phyloP scores from a whole-genome alignment of 1,140 invertebrate species.

The Adoxophyes honmai region DNA sequence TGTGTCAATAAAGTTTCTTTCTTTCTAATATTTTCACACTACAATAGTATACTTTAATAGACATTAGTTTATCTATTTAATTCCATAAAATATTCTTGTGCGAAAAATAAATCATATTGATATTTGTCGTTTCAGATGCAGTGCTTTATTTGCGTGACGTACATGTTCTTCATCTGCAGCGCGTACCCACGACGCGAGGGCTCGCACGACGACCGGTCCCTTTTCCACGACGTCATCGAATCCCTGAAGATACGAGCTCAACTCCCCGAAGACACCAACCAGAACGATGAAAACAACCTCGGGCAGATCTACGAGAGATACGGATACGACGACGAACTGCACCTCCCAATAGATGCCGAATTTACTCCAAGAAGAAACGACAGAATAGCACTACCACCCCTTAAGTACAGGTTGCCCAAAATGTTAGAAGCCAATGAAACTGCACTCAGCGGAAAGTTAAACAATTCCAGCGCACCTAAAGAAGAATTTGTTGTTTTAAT shows the following conservation, averaged over 20 bases:
- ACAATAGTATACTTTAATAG: too few relatives aligned
- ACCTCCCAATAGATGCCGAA: slow-evolving; percentile 51
- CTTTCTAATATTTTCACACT: too few relatives aligned
- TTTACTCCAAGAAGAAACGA: slow-evolving; percentile 62
- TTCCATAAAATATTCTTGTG: too few relatives aligned
- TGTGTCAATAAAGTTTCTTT: too few relatives aligned
- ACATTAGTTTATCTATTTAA: too few relatives aligned
- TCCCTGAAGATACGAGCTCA: slow-evolving; percentile 52
- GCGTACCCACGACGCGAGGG: slow-evolving; percentile 21
- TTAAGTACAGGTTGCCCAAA: slow-evolving; percentile 62
- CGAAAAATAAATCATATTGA: background rate
- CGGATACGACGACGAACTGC: slow-evolving; percentile 37
- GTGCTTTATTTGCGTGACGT: slow-evolving; percentile 63
- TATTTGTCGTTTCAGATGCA: slow-evolving; percentile 54
- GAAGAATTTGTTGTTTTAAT: slow-evolving; percentile 56
- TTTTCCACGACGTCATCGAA: slow-evolving; percentile 64
- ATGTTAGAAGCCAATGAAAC: slow-evolving; percentile 32
- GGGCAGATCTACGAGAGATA: slow-evolving; percentile 44
- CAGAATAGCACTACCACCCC: slow-evolving; percentile 61
- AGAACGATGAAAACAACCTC: slow-evolving; percentile 56
- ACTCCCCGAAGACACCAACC: slow-evolving; percentile 47
- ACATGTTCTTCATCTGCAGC: slow-evolving; percentile 53
- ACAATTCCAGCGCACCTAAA: slow-evolving; percentile 28
- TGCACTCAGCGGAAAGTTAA: slow-evolving; percentile 14
- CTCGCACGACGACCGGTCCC: slow-evolving; percentile 40